Evolutionary conservation across 2,113 vertebrate genomes (phyloP).

Genomic region (Vulpes lagopus): DNA sequence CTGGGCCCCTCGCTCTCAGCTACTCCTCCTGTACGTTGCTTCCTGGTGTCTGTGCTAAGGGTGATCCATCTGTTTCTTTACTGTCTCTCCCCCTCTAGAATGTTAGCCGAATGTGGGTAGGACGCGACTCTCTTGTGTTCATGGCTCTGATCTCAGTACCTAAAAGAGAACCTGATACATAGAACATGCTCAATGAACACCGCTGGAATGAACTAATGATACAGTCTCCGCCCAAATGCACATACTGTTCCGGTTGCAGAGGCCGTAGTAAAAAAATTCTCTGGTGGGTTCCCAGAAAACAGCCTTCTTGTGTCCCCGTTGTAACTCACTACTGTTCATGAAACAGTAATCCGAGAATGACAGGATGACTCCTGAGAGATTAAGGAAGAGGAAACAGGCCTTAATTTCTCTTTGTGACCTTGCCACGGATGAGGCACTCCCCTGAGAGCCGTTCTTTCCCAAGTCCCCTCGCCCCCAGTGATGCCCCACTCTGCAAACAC

Average conservation of each 20-base stretch:
- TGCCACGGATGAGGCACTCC: not conserved
- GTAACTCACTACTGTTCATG: not conserved
- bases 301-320: not conserved
- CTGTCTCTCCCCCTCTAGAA: not conserved
- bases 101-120: not conserved
- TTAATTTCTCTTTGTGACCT: not conserved
- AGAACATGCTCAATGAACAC: fast-evolving
- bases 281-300: not conserved
- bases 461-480: fast-evolving
- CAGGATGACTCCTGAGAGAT: fast-evolving
- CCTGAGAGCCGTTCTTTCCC: not conserved
- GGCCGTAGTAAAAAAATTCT: not conserved
- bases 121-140: too few species aligned
- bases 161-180: fast-evolving
- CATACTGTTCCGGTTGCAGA: not conserved
- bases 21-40: not conserved
- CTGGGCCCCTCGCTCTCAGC: not conserved
- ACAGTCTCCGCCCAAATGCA: not conserved
- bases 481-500: fast-evolving
- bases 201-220: not conserved
- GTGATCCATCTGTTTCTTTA: not conserved
- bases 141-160: not conserved
- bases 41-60: fast-evolving
- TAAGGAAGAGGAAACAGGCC: not conserved
- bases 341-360: fast-evolving